These are phyloP conservation scores for Psephotus haematonotus DNA, from an alignment of 2,113 vertebrate species.

Conservation along the genomic window DNA sequence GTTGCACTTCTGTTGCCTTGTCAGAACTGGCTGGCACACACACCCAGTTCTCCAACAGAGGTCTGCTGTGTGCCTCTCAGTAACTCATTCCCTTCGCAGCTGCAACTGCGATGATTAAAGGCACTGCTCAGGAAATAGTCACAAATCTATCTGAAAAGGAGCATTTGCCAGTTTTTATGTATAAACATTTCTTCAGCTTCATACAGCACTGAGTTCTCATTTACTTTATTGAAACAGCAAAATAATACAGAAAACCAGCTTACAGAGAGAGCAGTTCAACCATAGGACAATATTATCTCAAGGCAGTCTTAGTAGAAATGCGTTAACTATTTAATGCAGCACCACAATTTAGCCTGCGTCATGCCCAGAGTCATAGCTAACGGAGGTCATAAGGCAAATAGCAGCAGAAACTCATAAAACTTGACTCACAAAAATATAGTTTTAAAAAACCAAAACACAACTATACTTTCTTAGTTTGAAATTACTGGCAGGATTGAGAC, in stretches of 20 bases:
- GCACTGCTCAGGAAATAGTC: constrained; percentile 1
- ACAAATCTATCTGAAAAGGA: constrained; percentile 10
- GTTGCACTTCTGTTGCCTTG: background rate
- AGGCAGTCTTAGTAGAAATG: constrained; percentile 11
- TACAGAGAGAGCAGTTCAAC: background rate
- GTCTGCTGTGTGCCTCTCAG: rapidly evolving
- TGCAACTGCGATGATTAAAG: background rate
- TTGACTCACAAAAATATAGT: background rate
- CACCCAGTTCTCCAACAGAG: background rate
- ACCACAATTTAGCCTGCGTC: background rate
- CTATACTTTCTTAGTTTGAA: background rate
- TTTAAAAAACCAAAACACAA: background rate
- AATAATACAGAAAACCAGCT: background rate
- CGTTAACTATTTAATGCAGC: constrained; percentile 27
- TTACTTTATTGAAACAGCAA: constrained; percentile 9
- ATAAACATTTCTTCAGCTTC: constrained; percentile 17
- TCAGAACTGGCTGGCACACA: background rate
- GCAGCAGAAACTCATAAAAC: background rate
- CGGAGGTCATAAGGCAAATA: background rate
- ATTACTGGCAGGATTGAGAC: background rate
- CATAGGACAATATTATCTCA: constrained; percentile 3
- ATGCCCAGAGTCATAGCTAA: background rate
- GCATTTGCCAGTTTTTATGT: background rate
- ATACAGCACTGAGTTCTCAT: constrained; percentile 9
- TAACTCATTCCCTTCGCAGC: background rate